A percentile compares a stretch with the other conserved stretches of the same genome.
Conservation (phyloP, 2,113 vertebrate species). For the Urocitellus parryii region DNA sequence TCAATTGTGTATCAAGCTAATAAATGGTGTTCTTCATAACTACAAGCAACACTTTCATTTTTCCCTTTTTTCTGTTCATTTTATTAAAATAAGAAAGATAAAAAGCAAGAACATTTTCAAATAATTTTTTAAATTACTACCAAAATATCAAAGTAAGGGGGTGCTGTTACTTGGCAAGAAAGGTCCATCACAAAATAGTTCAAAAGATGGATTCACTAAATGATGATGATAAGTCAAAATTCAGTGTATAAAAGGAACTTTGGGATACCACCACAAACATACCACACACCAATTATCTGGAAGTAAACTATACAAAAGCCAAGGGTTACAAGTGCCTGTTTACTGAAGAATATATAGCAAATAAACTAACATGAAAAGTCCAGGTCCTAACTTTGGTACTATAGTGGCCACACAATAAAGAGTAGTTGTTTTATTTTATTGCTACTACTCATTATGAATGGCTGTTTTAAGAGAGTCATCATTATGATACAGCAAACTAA, state of each 20-base stretch:
- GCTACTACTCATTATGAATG: background rate
- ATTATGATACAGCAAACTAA: background rate
- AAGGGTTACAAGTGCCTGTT: background rate
- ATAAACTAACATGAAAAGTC: background rate
- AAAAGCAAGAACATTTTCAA: conserved; percentile 33
- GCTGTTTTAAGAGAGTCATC: background rate
- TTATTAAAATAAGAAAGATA: conserved; percentile 35
- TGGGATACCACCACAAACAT: background rate
- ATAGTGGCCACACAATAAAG: background rate
- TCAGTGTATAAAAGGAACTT: background rate
- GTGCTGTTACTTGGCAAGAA: background rate
- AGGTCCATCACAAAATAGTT: background rate
- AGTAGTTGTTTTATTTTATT: background rate
- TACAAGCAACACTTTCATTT: conserved; percentile 15
- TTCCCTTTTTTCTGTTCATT: background rate
- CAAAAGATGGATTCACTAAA: background rate
- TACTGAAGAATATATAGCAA: background rate
- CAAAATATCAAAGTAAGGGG: background rate
- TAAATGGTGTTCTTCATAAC: background rate
- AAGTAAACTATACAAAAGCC: background rate
- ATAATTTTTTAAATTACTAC: conserved; percentile 28
- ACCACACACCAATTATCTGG: background rate
- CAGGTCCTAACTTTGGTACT: background rate
- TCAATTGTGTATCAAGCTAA: background rate
- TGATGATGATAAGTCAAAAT: conserved; percentile 17